A percentile compares a stretch with the other conserved stretches of the same genome.
Evolutionary conservation across 2,888 invertebrate genomes (phyloP).

Genomic region (Agrotis segetum): DNA sequence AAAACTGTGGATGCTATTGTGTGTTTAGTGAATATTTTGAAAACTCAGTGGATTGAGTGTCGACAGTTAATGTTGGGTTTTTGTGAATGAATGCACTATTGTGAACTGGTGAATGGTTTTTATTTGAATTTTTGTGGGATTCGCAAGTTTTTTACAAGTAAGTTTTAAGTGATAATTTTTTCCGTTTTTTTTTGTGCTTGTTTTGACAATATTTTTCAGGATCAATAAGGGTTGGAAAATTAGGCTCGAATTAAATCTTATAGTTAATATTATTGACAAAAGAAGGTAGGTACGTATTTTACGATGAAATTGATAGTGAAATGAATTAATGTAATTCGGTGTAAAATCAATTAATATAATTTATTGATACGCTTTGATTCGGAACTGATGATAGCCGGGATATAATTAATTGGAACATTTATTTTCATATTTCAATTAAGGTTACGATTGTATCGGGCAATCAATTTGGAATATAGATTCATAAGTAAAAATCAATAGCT

Average conservation of each 20-base stretch:
- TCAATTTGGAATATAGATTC: conserved; percentile 3
- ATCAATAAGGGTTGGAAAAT: not conserved
- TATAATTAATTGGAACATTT: conserved; percentile 5
- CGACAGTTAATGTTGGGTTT: conserved; percentile 52
- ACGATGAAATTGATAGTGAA: not conserved
- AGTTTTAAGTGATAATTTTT: conserved; percentile 39
- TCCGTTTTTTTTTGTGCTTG: not conserved
- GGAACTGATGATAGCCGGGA: conserved; percentile 7
- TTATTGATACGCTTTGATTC: conserved; percentile 3
- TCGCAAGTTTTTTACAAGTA: conserved; percentile 53
- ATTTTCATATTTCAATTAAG: conserved; percentile 17
- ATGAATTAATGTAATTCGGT: conserved; percentile 3
- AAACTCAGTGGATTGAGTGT: conserved; percentile 61
- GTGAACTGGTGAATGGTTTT: conserved; percentile 64
- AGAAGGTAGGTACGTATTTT: not conserved
- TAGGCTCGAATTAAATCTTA: not conserved
- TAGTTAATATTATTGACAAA: not conserved
- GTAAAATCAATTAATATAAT: conserved; percentile 20
- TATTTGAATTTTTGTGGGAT: conserved; percentile 50
- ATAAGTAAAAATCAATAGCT: conserved; percentile 21
- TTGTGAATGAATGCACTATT: conserved; percentile 61
- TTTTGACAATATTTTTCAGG: not conserved
- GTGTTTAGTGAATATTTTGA: conserved; percentile 40
- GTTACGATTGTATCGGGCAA: not conserved
- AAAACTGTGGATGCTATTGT: conserved; percentile 48